Percentiles rank a stretch among this genome's conserved stretches.
Conservation (phyloP, 2,797 vertebrate species). For the Esox masquinongy region DNA sequence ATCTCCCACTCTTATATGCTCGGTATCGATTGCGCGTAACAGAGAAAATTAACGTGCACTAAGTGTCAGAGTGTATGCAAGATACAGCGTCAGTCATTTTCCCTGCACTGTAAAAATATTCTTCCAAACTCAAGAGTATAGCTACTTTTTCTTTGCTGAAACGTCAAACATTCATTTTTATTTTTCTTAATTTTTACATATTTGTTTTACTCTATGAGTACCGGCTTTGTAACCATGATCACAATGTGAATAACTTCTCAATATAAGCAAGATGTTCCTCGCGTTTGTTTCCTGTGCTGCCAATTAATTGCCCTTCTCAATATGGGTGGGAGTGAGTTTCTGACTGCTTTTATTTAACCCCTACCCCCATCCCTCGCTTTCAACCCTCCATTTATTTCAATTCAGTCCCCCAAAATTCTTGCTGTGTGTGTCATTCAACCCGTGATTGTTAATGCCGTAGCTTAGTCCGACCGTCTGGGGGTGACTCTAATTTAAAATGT, state of each 20-base stretch:
- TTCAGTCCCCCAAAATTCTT: slow-evolving; percentile 50
- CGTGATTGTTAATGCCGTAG: slow-evolving; percentile 59
- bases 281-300: slow-evolving; percentile 22
- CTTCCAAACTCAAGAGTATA: background rate
- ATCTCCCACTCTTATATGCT: slow-evolving; percentile 49
- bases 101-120: slow-evolving; percentile 4
- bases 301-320: slow-evolving; percentile 34
- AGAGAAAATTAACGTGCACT: slow-evolving; percentile 37
- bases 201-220: background rate
- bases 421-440: slow-evolving; percentile 63
- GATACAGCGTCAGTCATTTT: slow-evolving; percentile 43
- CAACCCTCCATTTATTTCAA: slow-evolving; percentile 45
- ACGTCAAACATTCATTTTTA: background rate
- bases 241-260: background rate
- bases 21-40: slow-evolving; percentile 57
- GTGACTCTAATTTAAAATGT: slow-evolving; percentile 81
- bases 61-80: slow-evolving; percentile 33
- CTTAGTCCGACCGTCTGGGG: slow-evolving; percentile 58
- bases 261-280: slow-evolving; percentile 7
- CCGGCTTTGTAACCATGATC: background rate
- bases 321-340: slow-evolving; percentile 37
- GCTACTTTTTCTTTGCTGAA: background rate
- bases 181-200: background rate
- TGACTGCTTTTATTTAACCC: slow-evolving; percentile 43
- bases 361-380: slow-evolving; percentile 33